phyloP scores from a whole-genome alignment of 2,113 vertebrate genomes.

The Oncorhynchus keta region DNA sequence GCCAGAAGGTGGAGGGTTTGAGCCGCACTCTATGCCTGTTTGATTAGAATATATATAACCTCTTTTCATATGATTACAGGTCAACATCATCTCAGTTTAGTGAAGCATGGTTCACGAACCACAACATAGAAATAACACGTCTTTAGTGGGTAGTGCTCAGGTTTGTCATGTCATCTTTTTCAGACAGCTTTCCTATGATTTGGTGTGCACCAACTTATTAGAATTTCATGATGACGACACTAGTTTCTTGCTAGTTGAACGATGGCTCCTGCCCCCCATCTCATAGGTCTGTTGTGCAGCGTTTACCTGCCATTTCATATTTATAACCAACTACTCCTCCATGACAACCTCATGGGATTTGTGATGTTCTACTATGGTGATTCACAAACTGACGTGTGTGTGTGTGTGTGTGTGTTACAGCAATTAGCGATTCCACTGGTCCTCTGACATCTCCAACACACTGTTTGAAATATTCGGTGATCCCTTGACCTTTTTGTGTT shows the following conservation, averaged over 20 bases:
- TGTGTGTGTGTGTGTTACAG: too few relatives aligned
- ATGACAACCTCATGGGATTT: conserved; percentile 25
- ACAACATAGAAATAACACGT: neutral
- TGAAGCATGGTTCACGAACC: conserved; percentile 18
- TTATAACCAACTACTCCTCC: conserved; percentile 50
- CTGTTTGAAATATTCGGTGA: conserved; percentile 19
- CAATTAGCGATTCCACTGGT: too few relatives aligned
- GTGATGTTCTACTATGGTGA: conserved; percentile 38
- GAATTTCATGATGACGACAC: conserved; percentile 32
- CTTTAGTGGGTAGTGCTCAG: conserved; percentile 13
- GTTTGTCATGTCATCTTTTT: conserved; percentile 24
- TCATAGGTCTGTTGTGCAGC: conserved; percentile 20
- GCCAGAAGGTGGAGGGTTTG: too few relatives aligned
- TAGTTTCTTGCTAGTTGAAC: conserved; percentile 39
- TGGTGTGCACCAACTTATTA: conserved; percentile 19
- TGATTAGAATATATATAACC: conserved; percentile 18
- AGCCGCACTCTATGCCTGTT: too few relatives aligned
- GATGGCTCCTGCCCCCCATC: conserved; percentile 35
- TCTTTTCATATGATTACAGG: conserved; percentile 34
- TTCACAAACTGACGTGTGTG: conserved; percentile 15
- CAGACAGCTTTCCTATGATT: neutral
- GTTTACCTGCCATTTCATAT: conserved; percentile 41
- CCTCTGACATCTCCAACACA: neutral
- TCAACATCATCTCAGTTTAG: conserved; percentile 31
- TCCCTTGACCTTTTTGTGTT: conserved; percentile 25